Evolutionary conservation across 2,797 vertebrate genomes (phyloP), one percentile per base, ranked within the genome.

Genomic region (Cheirogaleus major): DNA sequence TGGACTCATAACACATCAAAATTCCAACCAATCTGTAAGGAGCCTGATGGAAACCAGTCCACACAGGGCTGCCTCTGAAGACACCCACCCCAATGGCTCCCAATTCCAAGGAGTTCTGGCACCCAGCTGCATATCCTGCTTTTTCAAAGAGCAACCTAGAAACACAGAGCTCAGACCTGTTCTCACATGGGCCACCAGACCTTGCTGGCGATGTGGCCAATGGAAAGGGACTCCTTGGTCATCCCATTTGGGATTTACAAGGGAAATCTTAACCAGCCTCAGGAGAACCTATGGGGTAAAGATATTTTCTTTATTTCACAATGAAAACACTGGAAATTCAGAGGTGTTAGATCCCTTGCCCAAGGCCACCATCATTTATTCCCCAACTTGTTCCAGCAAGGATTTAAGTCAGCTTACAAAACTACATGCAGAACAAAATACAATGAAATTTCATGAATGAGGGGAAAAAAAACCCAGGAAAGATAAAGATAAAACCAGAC

Each of bases 401-500:
- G 23, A 89, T 45, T 92, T 92, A 61, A 55, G 55, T 69, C n/a
- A 45, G 25, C 61, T 63, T 72, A 27, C 59, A 63, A 78, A 94
- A 75, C 25, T 67, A 65, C 23, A 69, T 3, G 20, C 22, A 85
- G 76, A 70, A 73, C 23, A 55, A 69, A 93, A 92, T 69, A 57
- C 85, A 88, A 82, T 48, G 48, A 80, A 85, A 72, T 41, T 75
- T 48, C 23, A 35, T 43, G 27, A 92, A 81, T 14, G 55, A 70
- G 63, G 13, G 15, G 5, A 6, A 89, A 95, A 79, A 67, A 35
- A 35, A 10, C 1, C 63, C 20, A 52, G 67, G 73, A 91, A 93
- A 89, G 86, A 65, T 41, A 76, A 81, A 94, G 78, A 43, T 63
- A 15, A 95, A 95, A 89, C 17, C 61, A 95, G 38, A n/a, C 48